Percentiles rank a stretch among this genome's conserved stretches.
These are phyloP conservation scores for Hippoglossus hippoglossus DNA, from an alignment of 2,797 vertebrate species.

Conservation along the genomic window DNA sequence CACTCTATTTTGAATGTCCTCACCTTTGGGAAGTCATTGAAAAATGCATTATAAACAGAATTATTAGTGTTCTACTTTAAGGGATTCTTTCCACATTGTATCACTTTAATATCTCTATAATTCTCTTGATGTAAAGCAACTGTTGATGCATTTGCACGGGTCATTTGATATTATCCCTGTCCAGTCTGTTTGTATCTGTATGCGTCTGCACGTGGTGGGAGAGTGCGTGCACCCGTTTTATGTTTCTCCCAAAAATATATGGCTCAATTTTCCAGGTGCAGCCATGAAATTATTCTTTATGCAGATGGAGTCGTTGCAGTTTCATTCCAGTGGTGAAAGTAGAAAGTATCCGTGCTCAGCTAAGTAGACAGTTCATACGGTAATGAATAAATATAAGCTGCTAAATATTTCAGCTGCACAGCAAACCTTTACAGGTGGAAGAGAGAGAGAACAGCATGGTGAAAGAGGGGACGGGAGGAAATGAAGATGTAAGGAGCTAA, in stretches of 20 bases:
- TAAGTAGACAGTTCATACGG: constrained; percentile 53
- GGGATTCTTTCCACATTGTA: background rate
- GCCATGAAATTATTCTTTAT: constrained; percentile 38
- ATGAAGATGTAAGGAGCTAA: constrained; percentile 6
- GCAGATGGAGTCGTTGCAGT: constrained; percentile 25
- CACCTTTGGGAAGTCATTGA: too few species aligned
- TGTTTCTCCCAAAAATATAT: constrained; percentile 26
- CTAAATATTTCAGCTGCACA: constrained; percentile 33
- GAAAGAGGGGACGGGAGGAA: constrained; percentile 1
- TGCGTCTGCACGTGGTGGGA: background rate
- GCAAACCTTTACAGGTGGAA: constrained; percentile 25
- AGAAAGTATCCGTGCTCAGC: constrained; percentile 15
- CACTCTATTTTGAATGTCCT: too few species aligned
- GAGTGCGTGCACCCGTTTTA: constrained; percentile 1
- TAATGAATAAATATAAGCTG: constrained; percentile 55
- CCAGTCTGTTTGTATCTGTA: background rate
- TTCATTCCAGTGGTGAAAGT: constrained; percentile 9
- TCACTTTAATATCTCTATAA: too few species aligned
- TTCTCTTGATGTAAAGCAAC: background rate
- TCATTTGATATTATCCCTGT: background rate
- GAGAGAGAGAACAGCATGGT: constrained; percentile 5
- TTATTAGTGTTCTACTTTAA: too few species aligned
- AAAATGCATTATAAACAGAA: too few species aligned
- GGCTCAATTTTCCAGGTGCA: constrained; percentile 31
- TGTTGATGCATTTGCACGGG: background rate